phyloP scores from a whole-genome alignment of 2,797 vertebrate species.

The Danio tinwini region DNA sequence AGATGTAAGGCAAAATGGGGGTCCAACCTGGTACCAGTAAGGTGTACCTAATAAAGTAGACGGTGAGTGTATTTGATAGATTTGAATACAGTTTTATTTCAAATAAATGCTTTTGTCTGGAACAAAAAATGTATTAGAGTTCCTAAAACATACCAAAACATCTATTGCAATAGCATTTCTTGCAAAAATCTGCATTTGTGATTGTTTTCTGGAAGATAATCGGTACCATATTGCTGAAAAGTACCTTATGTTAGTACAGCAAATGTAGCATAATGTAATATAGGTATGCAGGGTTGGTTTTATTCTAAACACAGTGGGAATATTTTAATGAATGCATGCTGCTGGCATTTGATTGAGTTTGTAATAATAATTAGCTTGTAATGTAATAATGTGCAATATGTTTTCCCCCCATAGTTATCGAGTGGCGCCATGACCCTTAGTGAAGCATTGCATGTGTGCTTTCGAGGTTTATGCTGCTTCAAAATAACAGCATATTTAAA shows the following conservation, averaged over 20 bases:
- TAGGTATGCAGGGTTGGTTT: slow-evolving; percentile 21
- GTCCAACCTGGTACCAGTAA: no score
- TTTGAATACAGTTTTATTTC: not conserved
- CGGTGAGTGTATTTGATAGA: not conserved
- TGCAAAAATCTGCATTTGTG: not conserved
- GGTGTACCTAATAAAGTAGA: no score
- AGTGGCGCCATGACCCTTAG: not conserved
- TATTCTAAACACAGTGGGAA: not conserved
- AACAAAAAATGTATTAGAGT: no score
- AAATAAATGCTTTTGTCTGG: no score
- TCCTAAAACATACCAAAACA: no score
- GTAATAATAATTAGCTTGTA: slow-evolving; percentile 29
- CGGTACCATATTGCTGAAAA: not conserved
- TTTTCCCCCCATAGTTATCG: not conserved
- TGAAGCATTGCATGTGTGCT: slow-evolving; percentile 1
- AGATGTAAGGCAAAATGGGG: no score
- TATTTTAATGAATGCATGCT: slow-evolving; percentile 29
- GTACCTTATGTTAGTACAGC: slow-evolving; percentile 7
- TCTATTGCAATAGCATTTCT: no score
- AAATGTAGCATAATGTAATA: not conserved
- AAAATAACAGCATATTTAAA: slow-evolving; percentile 14
- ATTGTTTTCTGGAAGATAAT: not conserved
- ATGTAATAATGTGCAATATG: slow-evolving; percentile 8
- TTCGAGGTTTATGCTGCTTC: slow-evolving; percentile 18
- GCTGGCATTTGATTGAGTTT: slow-evolving; percentile 22